Evolutionary conservation across 2,888 invertebrate genomes (phyloP).

Genomic region (Heteropelma amictum): DNA sequence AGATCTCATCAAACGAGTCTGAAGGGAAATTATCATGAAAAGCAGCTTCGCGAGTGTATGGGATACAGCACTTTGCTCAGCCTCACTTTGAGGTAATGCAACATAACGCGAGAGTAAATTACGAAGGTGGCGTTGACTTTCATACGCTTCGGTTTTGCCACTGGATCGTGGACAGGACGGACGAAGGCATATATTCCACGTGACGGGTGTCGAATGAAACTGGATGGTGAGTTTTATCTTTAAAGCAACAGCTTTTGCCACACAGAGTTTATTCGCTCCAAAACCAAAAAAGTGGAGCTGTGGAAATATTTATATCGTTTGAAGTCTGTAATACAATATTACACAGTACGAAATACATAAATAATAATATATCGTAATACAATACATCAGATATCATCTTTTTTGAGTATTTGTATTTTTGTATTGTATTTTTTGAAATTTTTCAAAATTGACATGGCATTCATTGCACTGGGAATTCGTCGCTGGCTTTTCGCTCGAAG

Average conservation of each 20-base stretch:
- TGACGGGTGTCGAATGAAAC: slow-evolving; percentile 19
- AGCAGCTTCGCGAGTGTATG: neutral
- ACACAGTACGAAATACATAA: neutral
- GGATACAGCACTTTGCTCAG: slow-evolving; percentile 17
- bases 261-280: slow-evolving; percentile 18
- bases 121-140: slow-evolving; percentile 41
- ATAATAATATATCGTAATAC: too few relatives aligned
- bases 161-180: slow-evolving; percentile 31
- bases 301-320: slow-evolving; percentile 11
- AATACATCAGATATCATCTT: too few relatives aligned
- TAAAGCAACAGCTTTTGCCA: slow-evolving; percentile 28
- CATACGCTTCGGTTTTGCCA: slow-evolving; percentile 33
- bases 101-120: slow-evolving; percentile 49
- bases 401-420: too few relatives aligned
- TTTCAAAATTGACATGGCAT: too few relatives aligned
- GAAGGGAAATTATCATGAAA: slow-evolving; percentile 21
- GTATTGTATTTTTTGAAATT: too few relatives aligned
- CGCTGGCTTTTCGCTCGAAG: too few relatives aligned
- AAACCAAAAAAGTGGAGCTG: neutral
- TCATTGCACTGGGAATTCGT: too few relatives aligned
- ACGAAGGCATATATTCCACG: slow-evolving; percentile 6
- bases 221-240: slow-evolving; percentile 19
- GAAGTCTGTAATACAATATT: too few relatives aligned
- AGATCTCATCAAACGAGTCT: neutral
- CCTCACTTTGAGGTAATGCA: slow-evolving; percentile 43